Base-by-base conservation (phyloP, 2,888 invertebrate species). In the Hymenopus coronatus region DNA sequence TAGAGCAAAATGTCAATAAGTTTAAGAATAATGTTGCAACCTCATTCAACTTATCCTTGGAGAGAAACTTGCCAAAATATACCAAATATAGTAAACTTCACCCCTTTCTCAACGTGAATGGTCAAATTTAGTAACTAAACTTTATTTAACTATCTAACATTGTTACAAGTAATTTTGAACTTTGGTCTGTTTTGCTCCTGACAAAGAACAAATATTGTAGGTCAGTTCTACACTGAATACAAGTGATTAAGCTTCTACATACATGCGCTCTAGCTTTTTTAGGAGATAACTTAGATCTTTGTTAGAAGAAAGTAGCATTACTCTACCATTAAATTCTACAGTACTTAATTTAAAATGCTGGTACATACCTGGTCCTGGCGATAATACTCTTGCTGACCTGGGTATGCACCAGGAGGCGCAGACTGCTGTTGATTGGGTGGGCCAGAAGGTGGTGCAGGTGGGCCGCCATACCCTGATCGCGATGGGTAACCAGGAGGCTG, bases 401-500 rank as follows among this genome's bases (percentile, higher is more conserved):
- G 91, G 92, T 92, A 92, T 4, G 91, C 91, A 89, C 91, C 91
- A 30, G 91, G 91, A 83, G 91, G 91, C 14, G 30, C 87, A 33
- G 87, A 82, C 46, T 90, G 91, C 83, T 90, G 91, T 81, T 91
- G 91, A 82, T 87, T 88, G 82, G 90, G 90, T 88, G 96, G 95
- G 91, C 96, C 96, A 92, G 97, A 96, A 91, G 97, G 96, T 92
- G 97, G 97, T 92, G 94, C 90, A 83, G 91, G 90, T 27, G 92
- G 91, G 14, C 90, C 91, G 15, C 91, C 90, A 89, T 91, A 91
- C 12, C 91, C 91, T 28, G 91, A 91, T 86, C 91, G 90, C 28
- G 91, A 91, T 88, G 91, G 91, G 83, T 92, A 91, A 89, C 91
- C 91, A 84, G 91, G 91, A 46, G 91, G 91, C 85, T 92, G 91